Base-by-base conservation (phyloP, 2,113 vertebrate genomes). In the Lepus timidus region DNA sequence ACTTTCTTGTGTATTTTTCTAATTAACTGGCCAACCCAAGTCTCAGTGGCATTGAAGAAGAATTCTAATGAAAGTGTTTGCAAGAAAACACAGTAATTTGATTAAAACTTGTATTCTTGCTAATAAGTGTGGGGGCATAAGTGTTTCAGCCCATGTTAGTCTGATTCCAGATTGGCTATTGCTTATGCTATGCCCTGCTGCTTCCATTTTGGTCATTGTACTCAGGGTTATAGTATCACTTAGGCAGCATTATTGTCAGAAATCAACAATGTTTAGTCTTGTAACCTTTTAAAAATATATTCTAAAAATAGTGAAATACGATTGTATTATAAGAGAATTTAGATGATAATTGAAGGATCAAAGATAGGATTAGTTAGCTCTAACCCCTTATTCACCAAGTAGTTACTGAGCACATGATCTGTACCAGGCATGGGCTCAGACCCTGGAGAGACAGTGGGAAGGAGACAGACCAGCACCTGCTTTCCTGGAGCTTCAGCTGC, bases 71-170 rank as follows among this genome's bases (percentile, higher is more conserved):
- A 82, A 79, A 83, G 55, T 70, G 12, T 91, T 87, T 70, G 23
- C 14, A 83, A 85, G 84, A 84, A 83, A 39, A 64, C 58, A 44
- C 36, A n/a, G 25, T 73, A 90, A 49, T 95, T 82, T 62, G 68
- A 52, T 65, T 64, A 71, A 64, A 90, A 51, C 13, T 79, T 84
- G 7, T 33, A 3, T 94, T 88, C 78, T 90, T 61, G 58, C 51
- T 79, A 13, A 19, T 79, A 70, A 87, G 6, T 67, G 4, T 68
- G 14, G 58, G 58, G 62, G 20, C 3, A 1, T 44, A 25, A 25
- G 36, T 27, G 58, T 93, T 74, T 90, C 29, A 71, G 36, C 44
- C 27, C 55, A 39, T 67, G 49, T 44, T 55, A 74, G 64, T 71
- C 74, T 91, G 62, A 51, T n/a, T 78, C 20, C 58, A 6, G 20